Base-by-base conservation (phyloP, 2,797 vertebrate species). In the Sebastes taczanowskii region DNA sequence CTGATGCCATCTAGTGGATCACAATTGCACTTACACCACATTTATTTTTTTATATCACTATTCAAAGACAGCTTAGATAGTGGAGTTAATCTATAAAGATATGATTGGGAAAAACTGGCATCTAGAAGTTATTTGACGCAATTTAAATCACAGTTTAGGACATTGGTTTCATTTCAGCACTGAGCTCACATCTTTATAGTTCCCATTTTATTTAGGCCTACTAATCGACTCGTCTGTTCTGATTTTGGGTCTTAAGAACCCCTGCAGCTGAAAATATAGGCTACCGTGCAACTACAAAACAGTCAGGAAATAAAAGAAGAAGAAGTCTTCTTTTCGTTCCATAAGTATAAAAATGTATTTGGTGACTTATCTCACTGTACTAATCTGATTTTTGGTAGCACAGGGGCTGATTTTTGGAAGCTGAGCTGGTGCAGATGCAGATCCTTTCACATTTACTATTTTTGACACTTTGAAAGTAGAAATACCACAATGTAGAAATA, bases 1-100 rank as follows among this genome's bases (percentile, higher is more conserved):
- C 53, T 89, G 55, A 42, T 22, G 79, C 86, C 91, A 88, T 81
- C 92, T 91, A 82, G 88, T 88, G 90, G 91, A 68, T 56, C 3
- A 16, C 3, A 46, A 10, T 8, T 23, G 76, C 7, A 84, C 2
- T 63, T 1, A 34, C 38, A 27, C 2, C n/a, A n/a, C 7, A 2
- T 30, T 72, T 10, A 69, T 10, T 52, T 9, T 20, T 20, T 2
- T 9, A 52, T 3, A 52, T 20, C 20, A 52, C 20, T 38, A 0
- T 34, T 56, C 1, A 8, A 18, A 27, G 9, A 27, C 49, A 52
- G 49, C 1, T 52, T 16, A 52, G 49, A 52, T n/a, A 52, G 20
- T 6, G 10, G 11, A 34, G 1, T 53, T 20, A 55, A 0, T 27
- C 6, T 16, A 3, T 3, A 22, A 30, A 25, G 10, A 42, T 34